Base-by-base conservation (phyloP, 2,888 invertebrate species). In the Athetis lepigone region DNA sequence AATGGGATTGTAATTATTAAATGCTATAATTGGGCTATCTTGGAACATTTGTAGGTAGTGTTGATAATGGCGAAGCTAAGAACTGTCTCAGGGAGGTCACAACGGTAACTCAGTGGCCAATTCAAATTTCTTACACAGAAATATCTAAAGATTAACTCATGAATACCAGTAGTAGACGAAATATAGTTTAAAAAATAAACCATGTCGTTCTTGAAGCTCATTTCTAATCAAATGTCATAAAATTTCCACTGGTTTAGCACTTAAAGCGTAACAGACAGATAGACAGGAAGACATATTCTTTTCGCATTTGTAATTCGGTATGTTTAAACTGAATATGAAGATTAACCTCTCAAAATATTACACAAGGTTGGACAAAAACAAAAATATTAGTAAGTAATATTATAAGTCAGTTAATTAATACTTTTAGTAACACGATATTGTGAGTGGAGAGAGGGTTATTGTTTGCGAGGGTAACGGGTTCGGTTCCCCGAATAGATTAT, bases 381-480 rank as follows among this genome's bases (percentile, higher is more conserved):
- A 42, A 50, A 56, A 50, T 40, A 56, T 33, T 55, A 37, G 46
- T 54, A 67, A 49, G 52, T 57, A 61, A 68, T 68, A 75, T 56
- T 67, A 67, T 74, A 82, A 88, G 66, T 72, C 80, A 87, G 64
- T 69, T 80, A 80, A 80, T 78, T 80, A 80, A 88, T 88, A 88
- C 85, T 88, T 85, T 82, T 79, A 84, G 88, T 88, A 85, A 89
- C 76, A 77, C 71, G 85, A 85, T 82, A 76, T 67, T 59, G 60
- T 75, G 47, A 70, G 70, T 72, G 76, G 70, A 61, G 80, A 83
- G 80, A 82, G 85, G 85, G 84, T 82, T 78, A 54, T 64, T 87
- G 84, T 88, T 88, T 88, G 84, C 82, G 42, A 75, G 84, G 83
- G 86, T 73, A 79, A 69, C 74, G 77, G 75, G 79, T 85, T 86